A percentile compares a stretch with the other conserved stretches of the same genome.
phyloP scores from a whole-genome alignment of 2,888 invertebrate genomes.

The Meteorus colon region DNA sequence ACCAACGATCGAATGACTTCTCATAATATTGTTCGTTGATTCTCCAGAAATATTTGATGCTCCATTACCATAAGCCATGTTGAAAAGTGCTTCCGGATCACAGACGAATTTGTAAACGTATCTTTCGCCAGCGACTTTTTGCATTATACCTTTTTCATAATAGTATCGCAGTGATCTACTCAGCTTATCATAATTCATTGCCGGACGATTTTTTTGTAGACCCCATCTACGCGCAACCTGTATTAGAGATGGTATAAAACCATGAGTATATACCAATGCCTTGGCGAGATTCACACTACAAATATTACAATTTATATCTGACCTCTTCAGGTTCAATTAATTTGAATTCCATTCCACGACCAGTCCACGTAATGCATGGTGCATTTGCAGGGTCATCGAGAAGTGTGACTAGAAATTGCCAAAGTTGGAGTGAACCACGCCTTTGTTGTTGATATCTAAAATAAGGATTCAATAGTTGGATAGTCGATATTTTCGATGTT shows the following conservation, averaged over 20 bases:
- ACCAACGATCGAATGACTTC: slow-evolving; percentile 58
- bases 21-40: slow-evolving; percentile 56
- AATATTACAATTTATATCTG: neutral
- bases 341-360: slow-evolving; percentile 95
- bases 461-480: neutral
- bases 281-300: neutral
- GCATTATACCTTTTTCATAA: slow-evolving; percentile 99
- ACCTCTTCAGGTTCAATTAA: slow-evolving; percentile 96
- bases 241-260: slow-evolving; percentile 40
- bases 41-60: slow-evolving; percentile 60
- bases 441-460: slow-evolving; percentile 74
- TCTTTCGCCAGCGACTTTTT: slow-evolving; percentile 95
- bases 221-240: slow-evolving; percentile 97
- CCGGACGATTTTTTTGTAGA: slow-evolving; percentile 95
- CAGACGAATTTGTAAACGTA: slow-evolving; percentile 98
- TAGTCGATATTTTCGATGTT: neutral
- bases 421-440: slow-evolving; percentile 91
- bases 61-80: slow-evolving; percentile 81
- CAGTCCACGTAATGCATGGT: slow-evolving; percentile 95
- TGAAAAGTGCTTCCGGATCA: slow-evolving; percentile 92
- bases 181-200: slow-evolving; percentile 98
- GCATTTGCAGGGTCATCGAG: slow-evolving; percentile 82
- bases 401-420: slow-evolving; percentile 94
- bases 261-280: neutral
- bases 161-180: slow-evolving; percentile 96